Conservation (phyloP, 2,113 vertebrate species). For the Centropus bengalensis region DNA sequence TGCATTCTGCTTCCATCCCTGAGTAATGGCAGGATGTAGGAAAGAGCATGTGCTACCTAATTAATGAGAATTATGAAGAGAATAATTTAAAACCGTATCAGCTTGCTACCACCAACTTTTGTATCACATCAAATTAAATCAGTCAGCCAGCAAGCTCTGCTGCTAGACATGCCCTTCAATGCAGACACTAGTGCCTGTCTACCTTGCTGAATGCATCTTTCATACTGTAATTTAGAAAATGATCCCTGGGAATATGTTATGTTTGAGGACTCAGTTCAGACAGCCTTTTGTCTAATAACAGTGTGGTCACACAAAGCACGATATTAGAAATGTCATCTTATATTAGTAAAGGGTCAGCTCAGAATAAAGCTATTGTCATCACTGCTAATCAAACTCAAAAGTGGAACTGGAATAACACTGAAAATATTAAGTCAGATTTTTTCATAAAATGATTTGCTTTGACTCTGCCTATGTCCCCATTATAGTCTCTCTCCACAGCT, state of each 20-base stretch:
- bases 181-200: not conserved
- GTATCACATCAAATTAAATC: not conserved
- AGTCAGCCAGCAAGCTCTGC: not conserved
- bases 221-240: constrained; percentile 35
- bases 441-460: not conserved
- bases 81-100: not conserved
- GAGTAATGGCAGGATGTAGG: not conserved
- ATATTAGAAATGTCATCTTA: not conserved
- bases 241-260: not conserved
- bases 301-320: not conserved
- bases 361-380: not conserved
- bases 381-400: constrained; percentile 35
- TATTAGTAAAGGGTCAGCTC: constrained; percentile 6
- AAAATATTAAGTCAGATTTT: not conserved
- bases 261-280: not conserved
- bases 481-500: not conserved
- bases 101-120: not conserved
- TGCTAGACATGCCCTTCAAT: not conserved
- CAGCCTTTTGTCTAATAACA: not conserved
- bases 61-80: not conserved
- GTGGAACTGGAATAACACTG: not conserved
- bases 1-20: not conserved
- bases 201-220: not conserved
- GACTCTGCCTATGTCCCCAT: not conserved
- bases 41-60: not conserved